Conservation (phyloP, 2,888 invertebrate species). For the Laothoe populi region DNA sequence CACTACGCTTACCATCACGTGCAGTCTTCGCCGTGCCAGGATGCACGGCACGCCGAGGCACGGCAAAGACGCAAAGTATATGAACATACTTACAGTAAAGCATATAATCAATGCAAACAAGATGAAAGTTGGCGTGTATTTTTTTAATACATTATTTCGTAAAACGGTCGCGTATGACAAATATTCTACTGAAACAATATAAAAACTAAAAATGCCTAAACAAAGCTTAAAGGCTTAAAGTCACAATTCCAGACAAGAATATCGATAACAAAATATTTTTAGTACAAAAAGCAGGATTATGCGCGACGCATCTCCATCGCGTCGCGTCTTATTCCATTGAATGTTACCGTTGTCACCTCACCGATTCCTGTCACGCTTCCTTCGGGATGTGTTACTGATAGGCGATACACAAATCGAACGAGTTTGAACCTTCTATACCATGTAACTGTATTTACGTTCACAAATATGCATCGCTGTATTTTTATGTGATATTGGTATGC, state of each 20-base stretch:
- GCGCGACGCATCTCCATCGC: constrained; percentile 60
- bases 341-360: constrained; percentile 48
- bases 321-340: constrained; percentile 66
- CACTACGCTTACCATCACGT: too few relatives aligned
- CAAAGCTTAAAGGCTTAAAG: constrained; percentile 15
- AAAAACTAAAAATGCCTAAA: not conserved
- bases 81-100: too few relatives aligned
- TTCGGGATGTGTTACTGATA: constrained; percentile 73
- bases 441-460: constrained; percentile 65
- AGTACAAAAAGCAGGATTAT: constrained; percentile 61
- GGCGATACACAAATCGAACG: constrained; percentile 57
- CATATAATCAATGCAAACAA: too few relatives aligned
- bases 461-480: constrained; percentile 75
- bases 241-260: constrained; percentile 35
- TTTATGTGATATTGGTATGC: constrained; percentile 74
- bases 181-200: not conserved
- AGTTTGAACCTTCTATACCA: constrained; percentile 51
- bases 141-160: too few relatives aligned
- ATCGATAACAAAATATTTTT: constrained; percentile 59
- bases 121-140: too few relatives aligned
- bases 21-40: too few relatives aligned
- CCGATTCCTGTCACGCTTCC: constrained; percentile 74
- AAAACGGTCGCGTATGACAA: too few relatives aligned
- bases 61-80: too few relatives aligned
- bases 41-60: too few relatives aligned